Base-by-base conservation (phyloP, 92 coral and sea anemone species). In the Isaurus tuberculatus region DNA sequence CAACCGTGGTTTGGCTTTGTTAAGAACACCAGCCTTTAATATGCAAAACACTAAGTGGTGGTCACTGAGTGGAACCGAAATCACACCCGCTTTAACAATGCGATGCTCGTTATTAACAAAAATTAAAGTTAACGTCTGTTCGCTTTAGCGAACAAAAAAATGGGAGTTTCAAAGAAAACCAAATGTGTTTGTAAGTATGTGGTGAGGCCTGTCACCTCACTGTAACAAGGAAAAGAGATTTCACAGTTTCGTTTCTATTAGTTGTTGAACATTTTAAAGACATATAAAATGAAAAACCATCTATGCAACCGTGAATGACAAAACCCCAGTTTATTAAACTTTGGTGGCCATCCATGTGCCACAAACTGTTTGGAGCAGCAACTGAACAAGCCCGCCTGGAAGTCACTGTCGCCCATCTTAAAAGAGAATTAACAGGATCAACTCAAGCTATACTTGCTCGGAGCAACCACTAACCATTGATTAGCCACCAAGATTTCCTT, bases 311-410 rank as follows among this genome's bases (percentile, higher is more conserved):
- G 30, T 90, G 91, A 8, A 90, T 70, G 23, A 53, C 61, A 53
- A 53, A 53, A 53, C 61, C 61, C 61, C 61, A 53, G 19, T 16
- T 53, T 53, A 91, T 88, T 17, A 91, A 67, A 71, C 91, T 72
- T 80, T 91, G 89, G 72, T 84, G 89, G 37, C 94, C 91, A 75
- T 91, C 94, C 15, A 88, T 84, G 70, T 91, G 94, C 91, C 94
- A 91, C 66, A 91, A 84, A 64, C 89, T 81, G 90, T 90, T 86
- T 8, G 90, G 86, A 44, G 77, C 85, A 40, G 94, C 84, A 48
- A 90, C 91, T 34, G 86, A 83, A 79, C 87, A 90, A 8, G 89
- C 55, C 42, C 94, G 65, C 65, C 94, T 79, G 20, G 87, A 80
- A 84, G 88, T 75, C 9, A 80, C 83, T 51, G 86, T 87, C 53